These are phyloP conservation scores for Salminus brasiliensis DNA, from an alignment of 2,113 vertebrate genomes.

Conservation along the genomic window DNA sequence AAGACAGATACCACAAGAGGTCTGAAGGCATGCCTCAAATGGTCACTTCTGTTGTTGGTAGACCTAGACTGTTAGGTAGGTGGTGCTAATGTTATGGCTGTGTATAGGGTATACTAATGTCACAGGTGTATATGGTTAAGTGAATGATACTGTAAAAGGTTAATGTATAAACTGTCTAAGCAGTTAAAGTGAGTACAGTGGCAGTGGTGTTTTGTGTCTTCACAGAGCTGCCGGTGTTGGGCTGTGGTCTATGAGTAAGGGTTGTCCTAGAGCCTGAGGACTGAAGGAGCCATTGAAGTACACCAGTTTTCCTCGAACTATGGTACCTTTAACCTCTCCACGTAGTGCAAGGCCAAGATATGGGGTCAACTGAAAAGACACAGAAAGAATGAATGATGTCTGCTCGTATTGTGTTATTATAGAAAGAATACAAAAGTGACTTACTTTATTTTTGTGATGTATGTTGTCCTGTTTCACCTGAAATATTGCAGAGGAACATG, in stretches of 20 bases:
- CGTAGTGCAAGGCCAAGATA: conserved; percentile 75
- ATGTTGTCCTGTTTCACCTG: conserved; percentile 75
- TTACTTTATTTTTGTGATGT: conserved; percentile 82
- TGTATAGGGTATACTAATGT: no score
- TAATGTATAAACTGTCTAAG: no score
- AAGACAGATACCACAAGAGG: no score
- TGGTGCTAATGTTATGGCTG: no score
- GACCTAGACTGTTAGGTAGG: no score
- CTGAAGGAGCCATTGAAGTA: conserved; percentile 76
- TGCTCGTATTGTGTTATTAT: neutral
- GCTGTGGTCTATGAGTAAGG: conserved; percentile 64
- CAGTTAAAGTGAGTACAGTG: neutral
- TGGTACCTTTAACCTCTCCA: conserved; percentile 74
- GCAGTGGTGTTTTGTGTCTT: conserved; percentile 26
- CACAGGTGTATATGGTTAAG: no score
- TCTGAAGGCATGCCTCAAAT: no score
- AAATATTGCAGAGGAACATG: conserved; percentile 2
- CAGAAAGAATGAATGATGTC: neutral
- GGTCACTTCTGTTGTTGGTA: no score
- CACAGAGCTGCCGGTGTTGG: conserved; percentile 27
- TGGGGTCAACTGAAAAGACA: conserved; percentile 75
- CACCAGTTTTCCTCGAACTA: conserved; percentile 77
- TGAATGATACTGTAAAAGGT: no score
- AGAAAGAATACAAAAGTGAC: neutral
- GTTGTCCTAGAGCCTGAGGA: conserved; percentile 72